These are phyloP conservation scores for Dipodomys merriami DNA, from an alignment of 2,113 vertebrate genomes.

Conservation along the genomic window DNA sequence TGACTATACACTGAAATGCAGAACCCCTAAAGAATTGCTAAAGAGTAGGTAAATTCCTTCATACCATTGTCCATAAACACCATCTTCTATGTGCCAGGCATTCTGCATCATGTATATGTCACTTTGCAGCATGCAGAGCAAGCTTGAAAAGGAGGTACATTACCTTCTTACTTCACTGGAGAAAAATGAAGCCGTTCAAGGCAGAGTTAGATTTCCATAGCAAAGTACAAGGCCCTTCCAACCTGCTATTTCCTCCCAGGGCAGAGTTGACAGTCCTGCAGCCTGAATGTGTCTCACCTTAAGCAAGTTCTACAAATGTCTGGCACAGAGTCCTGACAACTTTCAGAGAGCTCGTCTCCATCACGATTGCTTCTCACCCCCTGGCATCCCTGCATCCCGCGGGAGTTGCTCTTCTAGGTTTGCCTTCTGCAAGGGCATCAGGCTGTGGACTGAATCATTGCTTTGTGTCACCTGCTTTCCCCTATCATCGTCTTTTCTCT, in stretches of 20 bases:
- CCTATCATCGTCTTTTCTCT: neutral
- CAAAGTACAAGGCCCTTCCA: neutral
- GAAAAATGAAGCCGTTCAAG: neutral
- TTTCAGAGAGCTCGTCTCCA: neutral
- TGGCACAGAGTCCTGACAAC: too few relatives aligned
- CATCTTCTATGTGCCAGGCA: neutral
- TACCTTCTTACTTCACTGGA: neutral
- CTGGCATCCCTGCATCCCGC: too few relatives aligned
- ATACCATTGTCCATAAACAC: neutral
- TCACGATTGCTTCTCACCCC: neutral
- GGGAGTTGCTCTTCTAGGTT: fast-evolving
- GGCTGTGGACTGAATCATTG: neutral
- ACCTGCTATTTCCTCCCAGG: neutral
- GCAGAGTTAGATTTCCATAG: neutral
- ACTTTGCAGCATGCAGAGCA: neutral
- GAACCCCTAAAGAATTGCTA: neutral
- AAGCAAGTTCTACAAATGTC: neutral
- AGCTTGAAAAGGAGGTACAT: neutral
- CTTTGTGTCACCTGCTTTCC: neutral
- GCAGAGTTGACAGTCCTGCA: neutral
- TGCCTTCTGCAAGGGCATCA: neutral
- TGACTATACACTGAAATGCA: neutral
- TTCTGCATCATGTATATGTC: neutral
- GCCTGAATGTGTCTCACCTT: neutral
- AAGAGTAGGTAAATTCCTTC: neutral